These are phyloP conservation scores for Turdus rufiventris DNA, from an alignment of 2,113 vertebrate species.

Conservation along the genomic window DNA sequence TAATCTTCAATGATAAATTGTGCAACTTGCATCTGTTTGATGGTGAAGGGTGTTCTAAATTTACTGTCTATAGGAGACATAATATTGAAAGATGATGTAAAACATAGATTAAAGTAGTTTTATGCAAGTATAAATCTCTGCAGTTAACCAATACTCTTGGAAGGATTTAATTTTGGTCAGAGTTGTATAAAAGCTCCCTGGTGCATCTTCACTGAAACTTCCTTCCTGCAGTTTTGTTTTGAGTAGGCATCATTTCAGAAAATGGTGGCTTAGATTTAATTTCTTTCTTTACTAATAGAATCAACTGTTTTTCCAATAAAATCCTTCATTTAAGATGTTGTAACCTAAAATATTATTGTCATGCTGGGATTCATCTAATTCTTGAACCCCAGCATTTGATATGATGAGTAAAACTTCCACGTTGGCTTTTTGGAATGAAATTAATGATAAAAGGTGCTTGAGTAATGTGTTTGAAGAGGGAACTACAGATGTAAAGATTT, in stretches of 20 bases:
- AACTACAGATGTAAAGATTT: not conserved
- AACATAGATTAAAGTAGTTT: not conserved
- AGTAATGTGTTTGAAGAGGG: not conserved
- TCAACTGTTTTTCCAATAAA: not conserved
- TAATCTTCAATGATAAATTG: not conserved
- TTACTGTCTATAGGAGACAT: not conserved
- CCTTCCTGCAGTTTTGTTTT: not conserved
- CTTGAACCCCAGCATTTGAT: not conserved
- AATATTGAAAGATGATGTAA: not conserved
- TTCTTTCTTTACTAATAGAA: not conserved
- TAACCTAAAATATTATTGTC: not conserved
- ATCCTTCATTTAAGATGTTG: not conserved
- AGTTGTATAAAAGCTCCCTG: not conserved
- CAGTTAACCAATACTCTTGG: not conserved
- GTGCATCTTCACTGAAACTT: not conserved
- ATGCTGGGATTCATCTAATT: not conserved
- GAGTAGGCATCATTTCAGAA: not conserved
- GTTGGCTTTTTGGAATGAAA: not conserved
- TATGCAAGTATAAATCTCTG: not conserved
- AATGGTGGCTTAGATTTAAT: not conserved
- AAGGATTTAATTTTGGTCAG: not conserved
- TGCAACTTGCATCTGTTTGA: not conserved
- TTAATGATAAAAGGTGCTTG: not conserved
- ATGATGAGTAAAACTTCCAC: not conserved
- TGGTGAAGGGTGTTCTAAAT: not conserved